Percentiles rank a stretch among this genome's conserved stretches.
These are phyloP conservation scores for Datnioides undecimradiatus DNA, from an alignment of 2,113 vertebrate genomes.

Conservation along the genomic window DNA sequence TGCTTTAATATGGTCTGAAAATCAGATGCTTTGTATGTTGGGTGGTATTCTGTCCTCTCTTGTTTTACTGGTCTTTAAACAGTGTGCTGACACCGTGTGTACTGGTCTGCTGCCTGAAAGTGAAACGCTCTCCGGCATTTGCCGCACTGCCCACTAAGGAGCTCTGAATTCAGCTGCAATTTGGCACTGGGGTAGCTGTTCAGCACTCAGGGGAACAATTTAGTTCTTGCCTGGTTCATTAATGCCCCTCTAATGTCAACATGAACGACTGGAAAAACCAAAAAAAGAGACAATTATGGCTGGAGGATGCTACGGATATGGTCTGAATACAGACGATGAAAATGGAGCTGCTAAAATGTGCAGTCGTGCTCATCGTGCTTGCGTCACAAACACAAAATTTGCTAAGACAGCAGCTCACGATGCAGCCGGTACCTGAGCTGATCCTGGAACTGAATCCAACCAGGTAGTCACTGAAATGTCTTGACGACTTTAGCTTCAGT, in stretches of 20 bases:
- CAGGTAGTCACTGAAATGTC: not conserved
- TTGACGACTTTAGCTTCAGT: not conserved
- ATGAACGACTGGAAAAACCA: not conserved
- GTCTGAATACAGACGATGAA: too few relatives aligned
- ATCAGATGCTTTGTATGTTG: not conserved
- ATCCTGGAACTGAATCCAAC: not conserved
- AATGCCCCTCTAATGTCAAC: not conserved
- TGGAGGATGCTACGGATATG: not conserved
- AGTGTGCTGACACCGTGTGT: too few relatives aligned
- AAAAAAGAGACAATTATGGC: not conserved
- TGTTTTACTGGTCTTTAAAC: too few relatives aligned
- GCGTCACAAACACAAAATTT: too few relatives aligned
- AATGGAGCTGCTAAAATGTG: too few relatives aligned
- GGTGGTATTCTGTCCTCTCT: too few relatives aligned
- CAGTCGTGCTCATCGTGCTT: too few relatives aligned
- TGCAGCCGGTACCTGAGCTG: too few relatives aligned
- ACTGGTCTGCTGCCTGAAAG: not conserved
- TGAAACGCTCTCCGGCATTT: not conserved
- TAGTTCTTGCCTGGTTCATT: not conserved
- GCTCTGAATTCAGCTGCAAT: slow-evolving; percentile 6
- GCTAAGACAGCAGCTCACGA: too few relatives aligned
- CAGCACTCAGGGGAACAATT: not conserved
- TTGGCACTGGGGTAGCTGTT: not conserved
- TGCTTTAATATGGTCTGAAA: not conserved
- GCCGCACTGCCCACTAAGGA: not conserved